Percentiles rank a stretch among this genome's conserved stretches.
Conservation (phyloP, 2,797 vertebrate species). For the Loris lydekkerianus region DNA sequence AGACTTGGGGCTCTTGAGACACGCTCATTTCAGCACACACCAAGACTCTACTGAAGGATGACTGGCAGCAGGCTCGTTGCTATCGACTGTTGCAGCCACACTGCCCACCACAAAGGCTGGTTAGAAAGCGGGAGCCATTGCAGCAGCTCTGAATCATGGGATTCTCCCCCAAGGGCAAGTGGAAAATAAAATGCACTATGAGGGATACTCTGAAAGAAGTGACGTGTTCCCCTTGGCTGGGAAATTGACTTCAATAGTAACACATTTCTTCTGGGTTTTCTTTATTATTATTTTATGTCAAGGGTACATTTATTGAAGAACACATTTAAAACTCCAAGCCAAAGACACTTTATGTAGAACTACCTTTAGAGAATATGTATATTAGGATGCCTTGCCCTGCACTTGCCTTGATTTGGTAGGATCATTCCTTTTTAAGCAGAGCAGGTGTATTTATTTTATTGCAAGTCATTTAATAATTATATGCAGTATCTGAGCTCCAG, state of each 20-base stretch:
- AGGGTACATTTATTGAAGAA: not conserved
- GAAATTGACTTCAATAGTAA: not conserved
- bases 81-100: not conserved
- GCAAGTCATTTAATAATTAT: conserved; percentile 62
- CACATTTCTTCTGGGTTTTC: not conserved
- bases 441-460: conserved; percentile 48
- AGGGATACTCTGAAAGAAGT: not conserved
- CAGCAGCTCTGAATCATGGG: not conserved
- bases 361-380: not conserved
- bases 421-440: conserved; percentile 50
- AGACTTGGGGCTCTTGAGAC: not conserved
- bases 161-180: not conserved
- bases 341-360: not conserved
- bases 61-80: not conserved
- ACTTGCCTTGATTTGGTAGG: conserved; percentile 19
- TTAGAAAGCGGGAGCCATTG: not conserved
- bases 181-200: not conserved
- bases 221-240: not conserved
- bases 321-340: conserved; percentile 52
- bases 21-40: not conserved
- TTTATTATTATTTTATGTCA: not conserved
- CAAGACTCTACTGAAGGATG: not conserved
- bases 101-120: not conserved
- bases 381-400: not conserved
- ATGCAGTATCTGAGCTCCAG: conserved; percentile 36